Evolutionary conservation across 1,140 invertebrate genomes (phyloP).

Genomic region (Zaprionus ornatus): DNA sequence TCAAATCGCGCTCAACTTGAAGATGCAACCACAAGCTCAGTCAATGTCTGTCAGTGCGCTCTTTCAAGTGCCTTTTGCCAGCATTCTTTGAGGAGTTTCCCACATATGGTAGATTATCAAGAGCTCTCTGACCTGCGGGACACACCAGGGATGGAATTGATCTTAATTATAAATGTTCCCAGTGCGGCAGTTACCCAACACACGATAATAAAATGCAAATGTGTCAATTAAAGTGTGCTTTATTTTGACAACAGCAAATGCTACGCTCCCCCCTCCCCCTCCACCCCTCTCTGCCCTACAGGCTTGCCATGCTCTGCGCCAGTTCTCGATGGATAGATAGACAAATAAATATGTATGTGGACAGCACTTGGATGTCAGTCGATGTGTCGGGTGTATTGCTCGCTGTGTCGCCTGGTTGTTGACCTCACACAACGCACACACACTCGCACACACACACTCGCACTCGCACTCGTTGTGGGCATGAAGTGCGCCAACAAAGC

Average conservation of each 20-base stretch:
- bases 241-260: constrained; percentile 73
- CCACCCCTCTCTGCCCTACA: background rate
- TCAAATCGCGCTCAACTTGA: too few relatives aligned
- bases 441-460: constrained; percentile 24
- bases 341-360: constrained; percentile 38
- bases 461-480: constrained; percentile 19
- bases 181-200: constrained; percentile 46
- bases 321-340: constrained; percentile 24
- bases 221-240: constrained; percentile 82
- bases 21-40: background rate
- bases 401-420: constrained; percentile 63
- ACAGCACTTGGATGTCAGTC: constrained; percentile 61
- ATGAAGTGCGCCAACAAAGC: constrained; percentile 62
- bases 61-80: background rate
- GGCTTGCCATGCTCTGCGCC: constrained; percentile 6
- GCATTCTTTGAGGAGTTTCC: background rate
- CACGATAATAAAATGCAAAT: constrained; percentile 75
- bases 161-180: constrained; percentile 67
- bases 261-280: background rate
- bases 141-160: constrained; percentile 24
- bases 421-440: constrained; percentile 62
- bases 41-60: background rate
- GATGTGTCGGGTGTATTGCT: constrained; percentile 63
- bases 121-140: background rate
- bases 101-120: constrained; percentile 4